Conservation (phyloP, 2,113 vertebrate genomes). For the Daboia siamensis region DNA sequence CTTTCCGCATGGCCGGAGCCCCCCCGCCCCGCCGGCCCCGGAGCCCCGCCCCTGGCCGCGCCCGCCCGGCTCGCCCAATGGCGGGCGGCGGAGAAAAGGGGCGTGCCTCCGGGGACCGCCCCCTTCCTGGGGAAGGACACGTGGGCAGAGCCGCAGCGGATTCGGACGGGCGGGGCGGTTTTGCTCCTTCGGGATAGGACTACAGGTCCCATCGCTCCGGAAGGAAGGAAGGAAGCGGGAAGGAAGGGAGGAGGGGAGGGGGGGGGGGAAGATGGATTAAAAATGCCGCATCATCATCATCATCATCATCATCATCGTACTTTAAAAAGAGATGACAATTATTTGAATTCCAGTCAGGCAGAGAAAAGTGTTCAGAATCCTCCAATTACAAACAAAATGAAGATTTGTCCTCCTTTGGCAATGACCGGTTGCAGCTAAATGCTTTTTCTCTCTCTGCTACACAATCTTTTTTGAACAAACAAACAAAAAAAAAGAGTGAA, state of each 20-base stretch:
- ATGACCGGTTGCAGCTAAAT: neutral
- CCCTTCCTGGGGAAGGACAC: neutral
- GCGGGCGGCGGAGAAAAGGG: too few species aligned
- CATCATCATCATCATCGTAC: neutral
- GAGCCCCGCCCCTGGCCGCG: fast-evolving
- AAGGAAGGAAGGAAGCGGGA: too few species aligned
- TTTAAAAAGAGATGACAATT: too few species aligned
- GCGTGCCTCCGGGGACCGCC: neutral
- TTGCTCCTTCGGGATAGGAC: neutral
- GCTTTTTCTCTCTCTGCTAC: too few species aligned
- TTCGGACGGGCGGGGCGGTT: too few species aligned
- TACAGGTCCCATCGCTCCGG: too few species aligned
- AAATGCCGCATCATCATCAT: neutral
- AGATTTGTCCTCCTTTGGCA: neutral
- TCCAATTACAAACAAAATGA: neutral
- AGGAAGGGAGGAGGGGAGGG: too few species aligned
- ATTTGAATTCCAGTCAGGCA: neutral
- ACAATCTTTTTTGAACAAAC: neutral
- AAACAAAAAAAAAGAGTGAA: neutral
- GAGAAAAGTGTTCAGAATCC: neutral
- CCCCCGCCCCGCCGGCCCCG: too few species aligned
- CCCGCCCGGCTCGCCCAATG: neutral
- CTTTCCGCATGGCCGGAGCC: neutral
- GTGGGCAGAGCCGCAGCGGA: neutral
- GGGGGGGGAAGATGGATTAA: fast-evolving